Percentiles rank a stretch among this genome's conserved stretches.
Evolutionary conservation across 2,113 vertebrate species (phyloP).

Genomic region (Microtus ochrogaster): DNA sequence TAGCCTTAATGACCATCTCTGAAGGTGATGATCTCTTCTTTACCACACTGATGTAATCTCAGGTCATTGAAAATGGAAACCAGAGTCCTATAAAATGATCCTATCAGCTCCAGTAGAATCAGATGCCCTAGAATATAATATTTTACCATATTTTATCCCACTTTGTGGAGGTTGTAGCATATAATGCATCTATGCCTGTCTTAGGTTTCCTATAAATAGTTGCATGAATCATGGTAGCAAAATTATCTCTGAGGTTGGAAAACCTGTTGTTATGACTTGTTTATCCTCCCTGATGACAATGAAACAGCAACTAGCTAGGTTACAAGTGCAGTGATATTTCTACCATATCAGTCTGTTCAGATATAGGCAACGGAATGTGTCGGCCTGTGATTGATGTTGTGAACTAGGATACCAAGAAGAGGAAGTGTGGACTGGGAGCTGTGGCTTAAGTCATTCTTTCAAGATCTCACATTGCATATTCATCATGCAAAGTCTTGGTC

Average conservation of each 20-base stretch:
- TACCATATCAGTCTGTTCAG: neutral
- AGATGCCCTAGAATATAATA: neutral
- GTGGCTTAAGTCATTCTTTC: neutral
- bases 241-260: neutral
- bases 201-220: neutral
- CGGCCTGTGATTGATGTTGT: neutral
- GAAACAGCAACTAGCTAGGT: neutral
- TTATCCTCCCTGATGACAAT: neutral
- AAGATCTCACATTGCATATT: neutral
- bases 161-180: neutral
- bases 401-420: neutral
- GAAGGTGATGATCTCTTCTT: neutral
- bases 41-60: neutral
- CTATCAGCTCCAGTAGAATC: neutral
- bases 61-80: neutral
- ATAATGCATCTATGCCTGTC: neutral
- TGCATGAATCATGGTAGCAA: constrained; percentile 24
- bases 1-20: neutral
- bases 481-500: neutral
- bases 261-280: neutral
- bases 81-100: neutral
- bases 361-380: neutral
- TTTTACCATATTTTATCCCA: neutral
- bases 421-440: neutral
- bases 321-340: neutral